phyloP scores from a whole-genome alignment of 2,113 vertebrate genomes.

The Atractosteus spatula region DNA sequence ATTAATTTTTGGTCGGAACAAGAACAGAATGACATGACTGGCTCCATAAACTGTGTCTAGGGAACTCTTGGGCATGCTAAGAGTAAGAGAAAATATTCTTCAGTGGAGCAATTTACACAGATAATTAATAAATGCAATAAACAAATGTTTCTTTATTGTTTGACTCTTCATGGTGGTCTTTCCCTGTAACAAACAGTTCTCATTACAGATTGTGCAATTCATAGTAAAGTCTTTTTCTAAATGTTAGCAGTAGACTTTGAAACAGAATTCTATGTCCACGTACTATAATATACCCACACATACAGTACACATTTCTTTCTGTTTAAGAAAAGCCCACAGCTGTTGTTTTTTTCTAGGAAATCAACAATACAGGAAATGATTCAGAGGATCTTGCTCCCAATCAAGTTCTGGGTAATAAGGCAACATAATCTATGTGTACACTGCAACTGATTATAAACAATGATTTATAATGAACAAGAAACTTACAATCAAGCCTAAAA shows the following conservation, averaged over 20 bases:
- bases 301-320: too few species aligned
- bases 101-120: slow-evolving; percentile 39
- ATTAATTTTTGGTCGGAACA: too few species aligned
- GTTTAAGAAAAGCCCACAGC: too few species aligned
- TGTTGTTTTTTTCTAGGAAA: slow-evolving; percentile 4
- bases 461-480: slow-evolving; percentile 30
- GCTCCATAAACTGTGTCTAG: slow-evolving; percentile 15
- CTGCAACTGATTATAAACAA: slow-evolving; percentile 28
- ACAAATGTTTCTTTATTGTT: slow-evolving; percentile 46
- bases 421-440: slow-evolving; percentile 24
- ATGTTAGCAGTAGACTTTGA: too few species aligned
- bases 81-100: slow-evolving; percentile 22
- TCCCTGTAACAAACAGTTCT: too few species aligned
- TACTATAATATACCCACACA: too few species aligned
- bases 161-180: slow-evolving; percentile 43
- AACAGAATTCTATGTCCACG: too few species aligned
- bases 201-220: too few species aligned
- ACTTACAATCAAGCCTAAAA: too few species aligned
- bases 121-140: slow-evolving; percentile 49
- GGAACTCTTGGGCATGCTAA: slow-evolving; percentile 24
- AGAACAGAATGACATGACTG: slow-evolving; percentile 22
- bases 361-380: slow-evolving; percentile 23
- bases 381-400: slow-evolving; percentile 14
- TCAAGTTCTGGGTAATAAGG: slow-evolving; percentile 13
- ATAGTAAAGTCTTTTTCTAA: too few species aligned